phyloP scores from a whole-genome alignment of 1,140 invertebrate species.

The Myzus persicae region DNA sequence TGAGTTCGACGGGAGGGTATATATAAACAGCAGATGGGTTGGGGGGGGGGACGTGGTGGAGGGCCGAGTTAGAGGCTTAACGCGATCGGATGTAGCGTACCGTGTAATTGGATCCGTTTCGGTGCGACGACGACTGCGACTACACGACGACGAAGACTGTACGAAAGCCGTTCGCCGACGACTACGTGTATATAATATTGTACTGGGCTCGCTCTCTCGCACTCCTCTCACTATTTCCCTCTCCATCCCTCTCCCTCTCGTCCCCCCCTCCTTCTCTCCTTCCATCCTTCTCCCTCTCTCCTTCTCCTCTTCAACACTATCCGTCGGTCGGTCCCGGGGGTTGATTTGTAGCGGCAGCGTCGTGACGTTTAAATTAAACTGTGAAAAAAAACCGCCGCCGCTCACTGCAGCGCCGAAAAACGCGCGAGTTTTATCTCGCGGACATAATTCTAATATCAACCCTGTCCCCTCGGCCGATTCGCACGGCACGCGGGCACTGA shows the following conservation, averaged over 20 bases:
- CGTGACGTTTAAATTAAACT: slow-evolving; percentile 51
- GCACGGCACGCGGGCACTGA: not conserved
- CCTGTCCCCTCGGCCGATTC: not conserved
- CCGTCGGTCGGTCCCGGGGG: not conserved
- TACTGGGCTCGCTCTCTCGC: not conserved
- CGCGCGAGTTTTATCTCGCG: not conserved
- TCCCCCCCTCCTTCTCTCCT: not conserved
- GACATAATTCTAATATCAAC: not conserved
- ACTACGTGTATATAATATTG: not conserved
- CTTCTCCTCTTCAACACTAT: slow-evolving; percentile 34
- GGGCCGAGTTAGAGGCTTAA: not conserved
- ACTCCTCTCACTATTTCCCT: no score
- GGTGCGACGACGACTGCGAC: slow-evolving; percentile 39
- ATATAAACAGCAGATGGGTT: not conserved
- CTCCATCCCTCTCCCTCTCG: not conserved
- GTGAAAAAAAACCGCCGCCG: not conserved
- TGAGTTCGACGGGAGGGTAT: not conserved
- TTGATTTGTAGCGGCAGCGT: slow-evolving; percentile 45
- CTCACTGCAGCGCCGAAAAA: not conserved
- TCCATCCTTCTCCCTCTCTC: not conserved
- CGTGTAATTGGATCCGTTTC: slow-evolving; percentile 57
- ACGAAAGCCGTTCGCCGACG: not conserved
- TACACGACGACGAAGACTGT: not conserved
- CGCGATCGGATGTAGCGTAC: slow-evolving; percentile 52
- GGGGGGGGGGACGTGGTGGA: not conserved